Evolutionary conservation across 53 echinoderm and acorn worm genomes (phyloP).

Genomic region (Echinarachnius parma): DNA sequence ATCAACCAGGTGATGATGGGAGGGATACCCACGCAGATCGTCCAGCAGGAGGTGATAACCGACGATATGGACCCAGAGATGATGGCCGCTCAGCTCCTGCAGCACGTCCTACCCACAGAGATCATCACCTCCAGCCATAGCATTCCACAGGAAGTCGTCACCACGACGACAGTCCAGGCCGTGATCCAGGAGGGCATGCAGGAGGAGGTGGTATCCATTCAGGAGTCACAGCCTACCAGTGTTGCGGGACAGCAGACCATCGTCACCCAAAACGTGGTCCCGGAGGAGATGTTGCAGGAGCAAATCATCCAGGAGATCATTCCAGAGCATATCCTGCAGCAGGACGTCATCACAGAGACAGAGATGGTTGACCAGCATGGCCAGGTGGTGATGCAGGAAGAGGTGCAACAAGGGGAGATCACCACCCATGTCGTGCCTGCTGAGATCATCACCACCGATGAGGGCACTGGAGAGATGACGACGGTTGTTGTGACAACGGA

Average conservation of each 20-base stretch:
- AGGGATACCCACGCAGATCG: slow-evolving; percentile 40
- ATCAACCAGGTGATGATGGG: slow-evolving; percentile 44
- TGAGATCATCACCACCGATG: slow-evolving; percentile 27
- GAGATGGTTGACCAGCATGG: background rate
- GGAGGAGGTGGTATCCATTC: slow-evolving; percentile 20
- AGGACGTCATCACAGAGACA: slow-evolving; percentile 14
- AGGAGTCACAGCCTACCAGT: background rate
- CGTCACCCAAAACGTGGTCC: slow-evolving; percentile 33
- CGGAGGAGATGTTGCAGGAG: slow-evolving; percentile 25
- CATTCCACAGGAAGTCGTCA: slow-evolving; percentile 36
- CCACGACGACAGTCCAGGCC: slow-evolving; percentile 6
- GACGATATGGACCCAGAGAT: slow-evolving; percentile 41
- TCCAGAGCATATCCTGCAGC: slow-evolving; percentile 18
- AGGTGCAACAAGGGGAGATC: background rate
- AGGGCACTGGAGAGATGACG: slow-evolving; percentile 31
- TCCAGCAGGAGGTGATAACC: slow-evolving; percentile 34
- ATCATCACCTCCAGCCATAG: slow-evolving; percentile 24
- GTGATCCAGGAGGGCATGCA: background rate
- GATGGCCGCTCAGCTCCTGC: slow-evolving; percentile 46
- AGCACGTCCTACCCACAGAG: slow-evolving; percentile 43
- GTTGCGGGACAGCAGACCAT: slow-evolving; percentile 20
- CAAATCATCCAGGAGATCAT: slow-evolving; percentile 18
- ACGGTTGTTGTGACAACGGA: slow-evolving; percentile 40
- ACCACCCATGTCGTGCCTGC: slow-evolving; percentile 16
- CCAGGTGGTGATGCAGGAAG: background rate